These are phyloP conservation scores for Cotesia congregata DNA, from an alignment of 2,888 invertebrate genomes.

Conservation along the genomic window DNA sequence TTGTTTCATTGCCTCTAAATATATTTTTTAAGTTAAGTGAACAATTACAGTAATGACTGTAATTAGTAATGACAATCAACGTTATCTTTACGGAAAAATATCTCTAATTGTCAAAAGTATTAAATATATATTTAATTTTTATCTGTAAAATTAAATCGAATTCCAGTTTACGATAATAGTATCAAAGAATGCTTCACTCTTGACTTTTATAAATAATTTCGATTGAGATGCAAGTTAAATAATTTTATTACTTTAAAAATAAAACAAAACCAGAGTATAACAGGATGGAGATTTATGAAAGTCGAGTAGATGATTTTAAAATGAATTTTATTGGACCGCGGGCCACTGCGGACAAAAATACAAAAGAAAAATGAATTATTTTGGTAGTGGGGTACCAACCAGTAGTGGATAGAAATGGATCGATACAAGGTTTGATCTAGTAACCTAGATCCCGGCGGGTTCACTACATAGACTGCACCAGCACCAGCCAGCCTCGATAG, in stretches of 20 bases:
- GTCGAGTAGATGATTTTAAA: neutral
- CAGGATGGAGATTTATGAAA: neutral
- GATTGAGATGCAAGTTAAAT: neutral
- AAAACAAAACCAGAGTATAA: neutral
- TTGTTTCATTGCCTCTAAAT: neutral
- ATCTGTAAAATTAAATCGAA: neutral
- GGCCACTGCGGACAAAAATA: slow-evolving; percentile 2
- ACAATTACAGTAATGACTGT: neutral
- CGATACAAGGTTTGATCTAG: slow-evolving; percentile 41
- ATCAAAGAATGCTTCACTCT: no score
- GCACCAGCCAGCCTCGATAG: slow-evolving; percentile 34
- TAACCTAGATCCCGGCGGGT: slow-evolving; percentile 42
- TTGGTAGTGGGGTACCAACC: slow-evolving; percentile 28
- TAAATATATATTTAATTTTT: neutral
- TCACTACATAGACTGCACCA: slow-evolving; percentile 37
- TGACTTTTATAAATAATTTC: neutral
- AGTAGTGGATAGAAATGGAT: slow-evolving; percentile 17
- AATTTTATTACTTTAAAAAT: neutral
- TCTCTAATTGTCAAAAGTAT: neutral
- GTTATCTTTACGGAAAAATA: neutral
- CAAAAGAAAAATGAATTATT: slow-evolving; percentile 24
- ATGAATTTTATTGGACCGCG: neutral
- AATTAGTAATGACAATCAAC: neutral
- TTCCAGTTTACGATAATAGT: no score
- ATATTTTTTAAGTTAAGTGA: neutral